These are phyloP conservation scores for Chaetogeoica ovagalla DNA, from an alignment of 2,888 invertebrate species.

Conservation along the genomic window DNA sequence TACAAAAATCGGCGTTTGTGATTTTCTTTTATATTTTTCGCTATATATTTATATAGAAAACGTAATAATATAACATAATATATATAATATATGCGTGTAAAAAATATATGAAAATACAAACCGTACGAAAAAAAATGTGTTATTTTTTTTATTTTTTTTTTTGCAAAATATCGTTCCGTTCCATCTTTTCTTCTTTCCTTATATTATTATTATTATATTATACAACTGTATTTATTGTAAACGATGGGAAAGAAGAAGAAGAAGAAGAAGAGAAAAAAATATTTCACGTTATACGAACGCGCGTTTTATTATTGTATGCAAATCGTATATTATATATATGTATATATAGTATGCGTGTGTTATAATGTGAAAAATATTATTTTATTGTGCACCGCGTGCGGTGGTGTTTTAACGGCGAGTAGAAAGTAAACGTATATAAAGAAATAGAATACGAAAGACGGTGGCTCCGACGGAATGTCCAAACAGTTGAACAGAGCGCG, in stretches of 20 bases:
- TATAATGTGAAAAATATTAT: conserved; percentile 14
- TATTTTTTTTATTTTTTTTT: background rate
- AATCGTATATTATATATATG: too few relatives aligned
- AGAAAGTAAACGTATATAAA: conserved; percentile 14
- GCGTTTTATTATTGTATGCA: too few relatives aligned
- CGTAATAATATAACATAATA: too few relatives aligned
- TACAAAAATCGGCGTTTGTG: too few relatives aligned
- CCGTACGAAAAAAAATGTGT: conserved; percentile 24
- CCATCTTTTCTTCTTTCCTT: background rate
- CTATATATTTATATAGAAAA: too few relatives aligned
- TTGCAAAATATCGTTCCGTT: conserved; percentile 10
- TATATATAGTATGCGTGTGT: too few relatives aligned
- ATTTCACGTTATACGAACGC: too few relatives aligned
- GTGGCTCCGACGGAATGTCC: conserved; percentile 18
- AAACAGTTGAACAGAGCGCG: background rate
- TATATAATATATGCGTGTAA: too few relatives aligned
- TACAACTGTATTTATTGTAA: background rate
- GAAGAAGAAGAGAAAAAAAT: too few relatives aligned
- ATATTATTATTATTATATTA: background rate
- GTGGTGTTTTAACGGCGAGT: background rate
- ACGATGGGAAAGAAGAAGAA: too few relatives aligned
- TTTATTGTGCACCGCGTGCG: conserved; percentile 7
- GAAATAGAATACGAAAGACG: background rate
- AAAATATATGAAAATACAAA: conserved; percentile 23
- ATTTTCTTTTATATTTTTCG: too few relatives aligned